phyloP scores from a whole-genome alignment of 2,797 vertebrate genomes.

The Tapera naevia region DNA sequence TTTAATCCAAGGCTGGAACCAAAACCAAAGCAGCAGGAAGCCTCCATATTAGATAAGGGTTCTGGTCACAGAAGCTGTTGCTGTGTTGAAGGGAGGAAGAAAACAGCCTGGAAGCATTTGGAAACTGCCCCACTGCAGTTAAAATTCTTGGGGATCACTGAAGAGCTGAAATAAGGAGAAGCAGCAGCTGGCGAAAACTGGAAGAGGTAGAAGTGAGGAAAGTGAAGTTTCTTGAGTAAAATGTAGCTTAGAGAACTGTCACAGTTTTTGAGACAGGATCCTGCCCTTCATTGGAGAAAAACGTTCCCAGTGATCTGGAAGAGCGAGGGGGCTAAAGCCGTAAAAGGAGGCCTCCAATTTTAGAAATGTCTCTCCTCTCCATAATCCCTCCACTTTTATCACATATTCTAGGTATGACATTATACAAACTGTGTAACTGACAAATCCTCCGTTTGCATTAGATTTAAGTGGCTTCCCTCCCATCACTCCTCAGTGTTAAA shows the following conservation, averaged over 20 bases:
- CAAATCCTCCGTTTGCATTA: slow-evolving; percentile 69
- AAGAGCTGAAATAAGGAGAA: not conserved
- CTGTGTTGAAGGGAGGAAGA: not conserved
- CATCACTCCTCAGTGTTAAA: slow-evolving; percentile 67
- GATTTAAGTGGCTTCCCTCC: slow-evolving; percentile 66
- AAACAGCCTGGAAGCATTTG: not conserved
- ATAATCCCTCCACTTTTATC: slow-evolving; percentile 57
- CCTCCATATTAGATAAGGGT: not conserved
- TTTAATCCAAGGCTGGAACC: not conserved
- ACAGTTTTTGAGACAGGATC: slow-evolving; percentile 8
- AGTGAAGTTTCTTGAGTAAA: not conserved
- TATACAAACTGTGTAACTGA: slow-evolving; percentile 51
- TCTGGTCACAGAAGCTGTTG: not conserved
- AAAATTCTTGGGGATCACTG: not conserved
- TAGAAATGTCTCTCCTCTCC: slow-evolving; percentile 40
- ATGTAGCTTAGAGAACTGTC: slow-evolving; percentile 7
- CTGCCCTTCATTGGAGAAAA: slow-evolving; percentile 14
- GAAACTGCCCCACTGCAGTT: not conserved
- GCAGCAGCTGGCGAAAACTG: not conserved
- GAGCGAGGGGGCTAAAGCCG: slow-evolving; percentile 33
- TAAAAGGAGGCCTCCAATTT: slow-evolving; percentile 10
- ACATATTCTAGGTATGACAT: slow-evolving; percentile 58
- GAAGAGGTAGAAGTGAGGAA: not conserved
- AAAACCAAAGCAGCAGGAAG: not conserved
- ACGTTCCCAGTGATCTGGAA: not conserved